Base-by-base conservation (phyloP, 64 coral and sea anemone genomes). In the Dendronephthya gigantea region DNA sequence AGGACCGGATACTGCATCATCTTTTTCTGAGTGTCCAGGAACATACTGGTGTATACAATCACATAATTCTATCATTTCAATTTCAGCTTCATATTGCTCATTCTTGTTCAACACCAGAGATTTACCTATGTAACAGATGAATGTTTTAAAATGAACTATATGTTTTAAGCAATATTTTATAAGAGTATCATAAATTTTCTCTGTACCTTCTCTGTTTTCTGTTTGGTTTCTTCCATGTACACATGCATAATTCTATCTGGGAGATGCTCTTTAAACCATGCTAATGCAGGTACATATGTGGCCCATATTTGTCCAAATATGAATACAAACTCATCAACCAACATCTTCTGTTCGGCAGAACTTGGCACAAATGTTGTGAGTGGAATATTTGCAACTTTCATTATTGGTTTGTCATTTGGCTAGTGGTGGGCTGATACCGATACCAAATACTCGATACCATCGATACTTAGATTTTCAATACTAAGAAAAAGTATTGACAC, bases 291-390 rank as follows among this genome's bases (percentile, higher is more conserved):
- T 29, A 79, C 36, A 19, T 79, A 19, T 79, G 34, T 35, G 22
- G 88, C 83, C 83, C 88, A 85, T 34, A 9, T 85, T 0, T 90
- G 19, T 0, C 88, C 59, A 17, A 85, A 35, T 9, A 85, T 8
- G 4, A 90, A 48, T 1, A 74, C 62, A 34, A 90, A 29, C 16
- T 90, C 40, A 4, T 85, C 83, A 85, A 74, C 29, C 22, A 90
- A 35, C 19, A 8, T 6, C 11, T 23, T 47, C 68, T 90, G 88
- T 43, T 85, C 88, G 8, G 31, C n/a, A 4, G 40, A 41, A 90
- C 27, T 85, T 2, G 88, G 88, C 11, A 85, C 66, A 40, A 90
- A 90, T 7, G 55, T 85, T 0, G 88, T 90, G 2, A 90, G 83
- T 76, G 58, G 87, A 2, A 75, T 41, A 2, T 33, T 38, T 0